Conservation (phyloP, 2,888 invertebrate species). For the Thumatha senex region DNA sequence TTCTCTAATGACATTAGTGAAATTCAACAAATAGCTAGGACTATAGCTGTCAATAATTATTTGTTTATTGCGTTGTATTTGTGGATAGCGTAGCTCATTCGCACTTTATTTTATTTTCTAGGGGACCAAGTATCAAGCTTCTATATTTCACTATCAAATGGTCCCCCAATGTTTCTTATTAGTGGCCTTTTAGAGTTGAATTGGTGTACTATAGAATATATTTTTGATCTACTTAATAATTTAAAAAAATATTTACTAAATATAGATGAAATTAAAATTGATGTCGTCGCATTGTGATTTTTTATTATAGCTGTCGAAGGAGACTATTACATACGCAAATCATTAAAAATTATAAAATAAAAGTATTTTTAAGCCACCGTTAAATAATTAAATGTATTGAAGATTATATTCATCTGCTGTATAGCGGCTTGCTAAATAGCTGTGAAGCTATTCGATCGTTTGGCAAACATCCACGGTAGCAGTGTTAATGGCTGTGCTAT, state of each 20-base stretch:
- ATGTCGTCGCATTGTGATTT: conserved; percentile 39
- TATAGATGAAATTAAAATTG: conserved; percentile 35
- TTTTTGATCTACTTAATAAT: conserved; percentile 38
- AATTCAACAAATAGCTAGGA: conserved; percentile 24
- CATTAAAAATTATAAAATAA: conserved; percentile 56
- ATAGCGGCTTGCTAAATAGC: conserved; percentile 37
- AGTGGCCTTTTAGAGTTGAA: conserved; percentile 51
- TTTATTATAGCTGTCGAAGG: conserved; percentile 41
- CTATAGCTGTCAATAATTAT: conserved; percentile 31
- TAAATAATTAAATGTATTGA: conserved; percentile 47
- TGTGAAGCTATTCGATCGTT: conserved; percentile 41
- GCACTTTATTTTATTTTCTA: too few relatives aligned
- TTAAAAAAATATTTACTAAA: conserved; percentile 34
- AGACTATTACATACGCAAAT: conserved; percentile 48
- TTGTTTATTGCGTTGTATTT: conserved; percentile 45
- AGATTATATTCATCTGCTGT: conserved; percentile 34
- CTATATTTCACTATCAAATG: conserved; percentile 18
- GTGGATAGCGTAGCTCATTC: too few relatives aligned
- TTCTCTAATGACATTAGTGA: conserved; percentile 18
- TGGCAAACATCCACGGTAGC: conserved; percentile 60
- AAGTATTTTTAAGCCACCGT: conserved; percentile 60
- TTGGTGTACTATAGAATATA: conserved; percentile 42
- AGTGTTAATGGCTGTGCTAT: conserved; percentile 73
- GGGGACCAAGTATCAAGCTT: conserved; percentile 53
- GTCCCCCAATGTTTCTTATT: conserved; percentile 31